Evolutionary conservation across 2,888 invertebrate species (phyloP), one percentile per base, ranked within the genome.

Genomic region (Spialia ferax): DNA sequence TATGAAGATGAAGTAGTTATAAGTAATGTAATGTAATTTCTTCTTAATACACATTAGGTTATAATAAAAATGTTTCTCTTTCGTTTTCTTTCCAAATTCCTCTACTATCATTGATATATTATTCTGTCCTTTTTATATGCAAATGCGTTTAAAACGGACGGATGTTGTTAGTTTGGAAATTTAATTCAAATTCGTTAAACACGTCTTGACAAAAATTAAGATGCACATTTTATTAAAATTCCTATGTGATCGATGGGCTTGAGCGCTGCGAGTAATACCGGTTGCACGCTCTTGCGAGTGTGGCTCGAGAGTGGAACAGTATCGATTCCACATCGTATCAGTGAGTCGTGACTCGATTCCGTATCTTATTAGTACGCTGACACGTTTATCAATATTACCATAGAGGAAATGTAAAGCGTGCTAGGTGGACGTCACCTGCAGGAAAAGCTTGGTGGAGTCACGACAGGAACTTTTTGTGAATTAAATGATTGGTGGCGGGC

Each of bases 401-500:
- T 84, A 84, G 79, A 89, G 91, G 88, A 89, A 89, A 85, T 85
- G 81, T 79, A 81, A 80, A 82, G 80, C 83, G 79, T 78, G 77
- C 73, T 72, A 74, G 75, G 73, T 60, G 67, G 69, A 75, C 76
- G 80, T 79, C 81, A 79, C 77, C 78, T 78, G 82, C 85, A 87
- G 88, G 89, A 88, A 88, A 87, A 87, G 85, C 81, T 74, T 69
- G 70, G 71, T 71, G 70, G 71, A 73, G 72, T 80, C 83, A 82
- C 80, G 87, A 83, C 86, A 85, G 86, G 86, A 87, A 86, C 87
- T 86, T 88, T 87, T 88, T 82, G 86, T 87, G 79, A 89, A 89
- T 88, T 79, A 85, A 85, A 86, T 83, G 79, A 82, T 84, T 78
- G 82, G 74, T 77, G 81, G 74, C 82, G 80, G 81, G 57, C 69